Base-by-base conservation (phyloP, 2,888 invertebrate genomes). In the Teleogryllus oceanicus region DNA sequence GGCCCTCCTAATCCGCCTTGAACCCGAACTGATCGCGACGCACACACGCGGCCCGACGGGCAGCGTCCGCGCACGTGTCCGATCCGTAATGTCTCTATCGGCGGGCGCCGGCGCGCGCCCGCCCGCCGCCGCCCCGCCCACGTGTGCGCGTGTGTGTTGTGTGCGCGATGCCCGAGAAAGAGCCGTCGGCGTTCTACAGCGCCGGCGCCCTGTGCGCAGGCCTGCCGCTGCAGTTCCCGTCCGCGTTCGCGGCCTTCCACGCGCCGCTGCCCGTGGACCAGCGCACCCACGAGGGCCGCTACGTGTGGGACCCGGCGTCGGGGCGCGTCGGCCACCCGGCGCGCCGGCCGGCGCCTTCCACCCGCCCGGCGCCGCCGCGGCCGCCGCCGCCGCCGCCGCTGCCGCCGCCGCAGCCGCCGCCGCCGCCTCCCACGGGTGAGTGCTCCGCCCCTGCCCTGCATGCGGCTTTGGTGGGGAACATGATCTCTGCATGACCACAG, bases 201-300 rank as follows among this genome's bases (percentile, higher is more conserved):
- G 79, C 78, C 74, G n/a, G n/a, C 62, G 49, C 81, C 79, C 49
- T 50, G 50, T 51, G 76, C 79, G 76, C 83, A 51, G 88, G 89
- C 80, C 89, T 89, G 82, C 89, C 89, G 74, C 85, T 89, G 83
- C 85, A 84, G 78, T 82, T 84, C 81, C 84, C 83, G 80, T 84
- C 85, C 18, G 90, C 90, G 81, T 90, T 91, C 75, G 90, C 86
- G 51, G 84, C 85, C 18, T 85, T 88, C 83, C 90, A 92, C 85
- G 91, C 90, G 83, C 90, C 90, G 87, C 90, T 89, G 87, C 90
- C 88, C 88, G 90, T 85, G 89, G 92, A 84, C 88, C 91, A 88
- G 86, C 89, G 88, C 86, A 90, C 87, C 8, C 87, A 88, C 83
- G 88, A 89, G 84, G 88, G 88, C 75, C 85, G 88, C 75, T 88